Percentiles rank a stretch among this genome's conserved stretches.
phyloP scores from a whole-genome alignment of 2,113 vertebrate genomes.

The Oceanites oceanicus region DNA sequence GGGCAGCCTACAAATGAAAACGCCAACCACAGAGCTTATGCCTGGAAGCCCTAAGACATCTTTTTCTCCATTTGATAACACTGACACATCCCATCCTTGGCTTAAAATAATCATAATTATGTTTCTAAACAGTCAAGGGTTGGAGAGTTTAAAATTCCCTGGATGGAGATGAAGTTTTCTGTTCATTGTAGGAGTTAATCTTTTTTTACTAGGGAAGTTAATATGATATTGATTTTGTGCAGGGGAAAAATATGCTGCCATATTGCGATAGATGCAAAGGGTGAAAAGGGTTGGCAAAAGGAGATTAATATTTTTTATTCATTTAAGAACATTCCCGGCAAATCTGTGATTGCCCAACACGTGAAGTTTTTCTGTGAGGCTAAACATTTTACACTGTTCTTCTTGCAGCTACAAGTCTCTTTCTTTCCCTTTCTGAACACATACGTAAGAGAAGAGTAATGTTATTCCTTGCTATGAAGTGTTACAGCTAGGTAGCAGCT shows the following conservation, averaged over 20 bases:
- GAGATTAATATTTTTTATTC: neutral
- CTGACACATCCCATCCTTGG: neutral
- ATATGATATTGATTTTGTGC: conserved; percentile 47
- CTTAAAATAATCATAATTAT: conserved; percentile 30
- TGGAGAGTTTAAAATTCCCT: conserved; percentile 30
- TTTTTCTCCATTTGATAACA: conserved; percentile 29
- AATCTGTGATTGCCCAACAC: conserved; percentile 4
- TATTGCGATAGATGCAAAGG: neutral
- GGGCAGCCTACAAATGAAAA: conserved; percentile 4
- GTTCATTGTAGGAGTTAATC: conserved; percentile 19
- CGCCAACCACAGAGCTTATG: neutral
- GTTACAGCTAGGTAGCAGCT: conserved; percentile 55
- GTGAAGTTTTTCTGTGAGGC: neutral
- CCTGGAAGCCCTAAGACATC: conserved; percentile 11
- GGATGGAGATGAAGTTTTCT: conserved; percentile 40
- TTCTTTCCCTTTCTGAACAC: neutral
- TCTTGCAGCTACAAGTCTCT: neutral
- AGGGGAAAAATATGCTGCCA: neutral
- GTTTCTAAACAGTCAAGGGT: conserved; percentile 30
- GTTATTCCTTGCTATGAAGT: conserved; percentile 48
- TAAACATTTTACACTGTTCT: conserved; percentile 29
- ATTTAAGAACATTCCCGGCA: neutral
- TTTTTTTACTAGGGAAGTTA: conserved; percentile 40
- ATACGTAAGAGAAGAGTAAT: conserved; percentile 25
- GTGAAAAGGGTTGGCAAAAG: neutral